Percentiles rank a stretch among this genome's conserved stretches.
phyloP scores from a whole-genome alignment of 1,140 invertebrate genomes.

The Parapsyche elsis region DNA sequence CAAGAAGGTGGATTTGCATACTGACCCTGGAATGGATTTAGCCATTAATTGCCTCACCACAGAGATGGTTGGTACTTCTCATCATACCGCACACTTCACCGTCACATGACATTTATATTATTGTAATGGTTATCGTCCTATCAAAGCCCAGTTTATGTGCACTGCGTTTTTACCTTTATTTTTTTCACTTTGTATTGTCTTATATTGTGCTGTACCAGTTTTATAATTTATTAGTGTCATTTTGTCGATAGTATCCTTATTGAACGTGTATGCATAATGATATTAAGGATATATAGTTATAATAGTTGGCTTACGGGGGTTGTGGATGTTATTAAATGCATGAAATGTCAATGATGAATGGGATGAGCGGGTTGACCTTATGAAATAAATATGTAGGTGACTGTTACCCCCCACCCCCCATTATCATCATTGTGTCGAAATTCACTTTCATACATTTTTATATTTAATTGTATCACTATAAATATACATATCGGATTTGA shows the following conservation, averaged over 20 bases:
- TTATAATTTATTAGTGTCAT: conserved; percentile 19
- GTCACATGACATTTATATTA: conserved; percentile 32
- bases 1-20: conserved; percentile 68
- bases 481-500: too few relatives aligned
- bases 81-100: conserved; percentile 21
- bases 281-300: too few relatives aligned
- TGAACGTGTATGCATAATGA: background rate
- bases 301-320: too few relatives aligned
- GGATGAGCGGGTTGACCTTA: too few relatives aligned
- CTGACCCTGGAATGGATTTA: conserved; percentile 71
- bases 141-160: background rate
- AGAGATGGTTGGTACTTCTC: conserved; percentile 76
- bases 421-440: too few relatives aligned
- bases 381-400: too few relatives aligned
- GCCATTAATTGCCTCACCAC: conserved; percentile 81
- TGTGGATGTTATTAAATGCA: too few relatives aligned
- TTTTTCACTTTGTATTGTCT: background rate
- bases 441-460: too few relatives aligned
- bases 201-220: conserved; percentile 6
- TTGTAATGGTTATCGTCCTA: background rate
- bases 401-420: too few relatives aligned
- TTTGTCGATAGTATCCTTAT: background rate
- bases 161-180: background rate
- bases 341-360: too few relatives aligned
- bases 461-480: too few relatives aligned